These are phyloP conservation scores for Holacanthus passer DNA, from an alignment of 2,113 vertebrate genomes.

Conservation along the genomic window DNA sequence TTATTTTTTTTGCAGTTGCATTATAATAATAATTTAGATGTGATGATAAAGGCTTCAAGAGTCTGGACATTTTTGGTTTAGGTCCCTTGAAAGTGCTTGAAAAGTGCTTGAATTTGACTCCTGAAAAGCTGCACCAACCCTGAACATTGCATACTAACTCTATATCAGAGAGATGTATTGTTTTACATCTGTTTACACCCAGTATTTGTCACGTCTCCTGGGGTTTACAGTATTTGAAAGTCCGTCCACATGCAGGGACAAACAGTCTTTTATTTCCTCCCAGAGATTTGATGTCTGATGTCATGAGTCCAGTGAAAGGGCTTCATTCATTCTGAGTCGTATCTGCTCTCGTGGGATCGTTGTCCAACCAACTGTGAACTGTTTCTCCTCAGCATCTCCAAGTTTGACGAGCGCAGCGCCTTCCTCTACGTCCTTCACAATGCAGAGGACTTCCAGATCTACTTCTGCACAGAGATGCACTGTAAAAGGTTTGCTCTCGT, in stretches of 20 bases:
- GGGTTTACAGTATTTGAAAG: not conserved
- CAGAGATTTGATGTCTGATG: slow-evolving; percentile 3
- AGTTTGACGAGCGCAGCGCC: slow-evolving; percentile 97
- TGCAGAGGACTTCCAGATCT: slow-evolving; percentile 98
- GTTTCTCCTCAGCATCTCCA: slow-evolving; percentile 90
- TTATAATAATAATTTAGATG: too few relatives aligned
- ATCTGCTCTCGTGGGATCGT: not conserved
- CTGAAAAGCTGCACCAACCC: too few relatives aligned
- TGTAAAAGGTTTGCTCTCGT: slow-evolving; percentile 87
- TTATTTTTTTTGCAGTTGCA: too few relatives aligned
- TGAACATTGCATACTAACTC: not conserved
- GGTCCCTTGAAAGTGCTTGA: too few relatives aligned
- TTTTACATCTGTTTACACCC: not conserved
- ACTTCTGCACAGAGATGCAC: slow-evolving; percentile 98
- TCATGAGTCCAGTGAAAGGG: slow-evolving; percentile 13
- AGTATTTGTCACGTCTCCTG: not conserved
- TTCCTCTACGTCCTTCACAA: slow-evolving; percentile 98
- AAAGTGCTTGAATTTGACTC: too few relatives aligned
- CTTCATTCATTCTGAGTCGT: slow-evolving; percentile 5
- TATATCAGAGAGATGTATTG: not conserved
- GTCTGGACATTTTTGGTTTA: too few relatives aligned
- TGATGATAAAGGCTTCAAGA: too few relatives aligned
- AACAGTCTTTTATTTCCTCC: not conserved
- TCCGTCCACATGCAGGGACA: not conserved
- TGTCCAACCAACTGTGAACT: slow-evolving; percentile 31